Evolutionary conservation across 1,140 invertebrate genomes (phyloP).

Genomic region (Drosophila ambigua): DNA sequence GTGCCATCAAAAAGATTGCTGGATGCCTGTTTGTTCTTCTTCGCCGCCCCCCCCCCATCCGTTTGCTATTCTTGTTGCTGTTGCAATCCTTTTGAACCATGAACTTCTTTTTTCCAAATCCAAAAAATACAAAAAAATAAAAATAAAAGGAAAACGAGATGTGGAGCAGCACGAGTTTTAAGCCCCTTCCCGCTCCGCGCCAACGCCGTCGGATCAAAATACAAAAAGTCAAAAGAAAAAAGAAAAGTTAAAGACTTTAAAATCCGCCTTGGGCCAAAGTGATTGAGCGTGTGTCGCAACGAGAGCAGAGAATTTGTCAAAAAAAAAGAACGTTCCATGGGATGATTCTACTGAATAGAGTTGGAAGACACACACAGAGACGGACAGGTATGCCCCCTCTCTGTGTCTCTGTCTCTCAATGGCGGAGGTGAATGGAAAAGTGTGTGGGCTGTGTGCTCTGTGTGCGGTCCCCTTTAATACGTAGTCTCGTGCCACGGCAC

Average conservation of each 20-base stretch:
- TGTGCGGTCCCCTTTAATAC: slow-evolving; percentile 32
- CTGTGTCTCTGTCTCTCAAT: too few relatives aligned
- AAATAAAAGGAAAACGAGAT: background rate
- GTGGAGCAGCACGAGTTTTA: too few relatives aligned
- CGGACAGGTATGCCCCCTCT: too few relatives aligned
- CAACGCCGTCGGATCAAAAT: slow-evolving; percentile 46
- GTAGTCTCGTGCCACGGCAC: slow-evolving; percentile 25
- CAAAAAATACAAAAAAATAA: background rate
- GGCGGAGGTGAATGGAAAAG: slow-evolving; percentile 42
- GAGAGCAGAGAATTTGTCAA: slow-evolving; percentile 60
- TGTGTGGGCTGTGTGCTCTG: background rate
- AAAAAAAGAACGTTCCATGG: slow-evolving; percentile 29
- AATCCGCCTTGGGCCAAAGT: slow-evolving; percentile 71
- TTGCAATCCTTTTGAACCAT: slow-evolving; percentile 69
- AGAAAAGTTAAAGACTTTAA: slow-evolving; percentile 82
- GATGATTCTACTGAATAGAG: slow-evolving; percentile 35
- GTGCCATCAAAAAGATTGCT: slow-evolving; percentile 74
- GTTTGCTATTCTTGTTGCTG: slow-evolving; percentile 28
- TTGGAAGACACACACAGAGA: too few relatives aligned
- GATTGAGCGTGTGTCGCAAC: slow-evolving; percentile 69
- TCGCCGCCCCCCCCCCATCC: too few relatives aligned
- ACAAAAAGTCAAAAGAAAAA: slow-evolving; percentile 74
- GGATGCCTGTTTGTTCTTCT: slow-evolving; percentile 38
- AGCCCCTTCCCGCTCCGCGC: background rate
- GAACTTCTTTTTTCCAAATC: slow-evolving; percentile 37